Conservation (phyloP, 2,797 vertebrate genomes). For the Parambassis ranga region DNA sequence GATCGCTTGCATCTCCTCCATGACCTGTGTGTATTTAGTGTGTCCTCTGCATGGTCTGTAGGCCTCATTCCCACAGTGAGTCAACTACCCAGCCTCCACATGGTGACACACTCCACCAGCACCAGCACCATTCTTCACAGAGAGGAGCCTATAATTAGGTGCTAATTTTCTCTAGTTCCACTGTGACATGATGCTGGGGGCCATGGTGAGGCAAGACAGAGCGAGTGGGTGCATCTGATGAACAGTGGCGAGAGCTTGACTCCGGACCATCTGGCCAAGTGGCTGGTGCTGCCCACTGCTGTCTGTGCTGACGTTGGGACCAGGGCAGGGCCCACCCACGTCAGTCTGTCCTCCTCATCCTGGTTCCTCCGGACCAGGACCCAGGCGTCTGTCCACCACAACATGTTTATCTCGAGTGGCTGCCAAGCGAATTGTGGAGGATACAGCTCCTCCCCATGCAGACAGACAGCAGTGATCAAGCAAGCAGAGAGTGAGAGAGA, state of each 20-base stretch:
- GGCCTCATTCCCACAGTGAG: constrained; percentile 48
- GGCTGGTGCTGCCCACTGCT: constrained; percentile 40
- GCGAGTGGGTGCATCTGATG: constrained; percentile 48
- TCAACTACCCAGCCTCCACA: constrained; percentile 65
- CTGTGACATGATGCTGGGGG: constrained; percentile 68
- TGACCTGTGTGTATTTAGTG: constrained; percentile 23
- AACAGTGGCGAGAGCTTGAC: constrained; percentile 53
- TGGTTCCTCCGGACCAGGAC: constrained; percentile 61
- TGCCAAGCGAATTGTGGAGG: constrained; percentile 69
- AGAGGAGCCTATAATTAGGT: constrained; percentile 77
- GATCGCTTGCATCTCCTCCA: constrained; percentile 12
- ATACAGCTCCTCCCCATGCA: constrained; percentile 35
- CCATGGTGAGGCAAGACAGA: constrained; percentile 52
- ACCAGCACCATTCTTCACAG: constrained; percentile 66
- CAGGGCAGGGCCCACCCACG: constrained; percentile 63
- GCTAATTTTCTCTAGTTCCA: constrained; percentile 74
- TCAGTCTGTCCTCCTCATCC: constrained; percentile 61
- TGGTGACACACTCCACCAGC: constrained; percentile 59
- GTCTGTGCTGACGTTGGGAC: constrained; percentile 41
- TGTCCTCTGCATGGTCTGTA: constrained; percentile 39
- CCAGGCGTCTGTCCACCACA: constrained; percentile 71
- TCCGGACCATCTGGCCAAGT: constrained; percentile 70
- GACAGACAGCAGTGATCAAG: constrained; percentile 44
- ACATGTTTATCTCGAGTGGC: constrained; percentile 63
- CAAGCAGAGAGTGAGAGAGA: not conserved